Base-by-base conservation (phyloP, 2,888 invertebrate genomes). In the Euzetes globulus region DNA sequence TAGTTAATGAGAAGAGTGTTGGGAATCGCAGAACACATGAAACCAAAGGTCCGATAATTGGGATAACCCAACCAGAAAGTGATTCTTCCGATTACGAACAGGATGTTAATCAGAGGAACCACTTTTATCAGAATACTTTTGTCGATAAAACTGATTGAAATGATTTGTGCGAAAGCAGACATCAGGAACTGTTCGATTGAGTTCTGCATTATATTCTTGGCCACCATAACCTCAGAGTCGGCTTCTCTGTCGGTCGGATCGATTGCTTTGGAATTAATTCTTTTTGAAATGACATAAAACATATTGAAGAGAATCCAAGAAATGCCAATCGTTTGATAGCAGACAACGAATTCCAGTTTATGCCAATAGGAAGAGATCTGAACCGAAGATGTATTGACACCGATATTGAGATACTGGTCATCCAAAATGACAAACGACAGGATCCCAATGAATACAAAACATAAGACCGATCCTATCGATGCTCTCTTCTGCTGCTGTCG, bases 21-120 rank as follows among this genome's bases (percentile, higher is more conserved):
- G 1, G 68, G 68, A 22, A 68, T 45, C n/a, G 45, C 41, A 19
- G 68, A 41, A 68, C 68, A 68, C 41, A 65, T 33, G 22, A 76
- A 71, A 27, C 76, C 76, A 52, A 50, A 74, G 17, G 76, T 72
- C 19, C 76, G 71, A 17, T 63, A 71, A 50, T 71, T 71, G 0
- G 76, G 76, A 19, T 76, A 76, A 63, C 76, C 76, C 13, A 74
- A 45, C 37, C 27, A 76, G 52, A 76, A 76, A 9, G 73, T n/a
- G 17, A 76, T 33, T 22, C 76, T 45, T 25, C 74, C 71, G 60
- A 63, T 47, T n/a, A 74, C 7, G 45, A 63, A 74, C n/a, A 73
- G 45, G 11, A 74, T 6, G 37, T 76, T 76, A 1, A 74, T 50
- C 47, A 76, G 19, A 9, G 76, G 76, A 33, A 76, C 74, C 15